Evolutionary conservation across 2,797 vertebrate genomes (phyloP), one percentile per base, ranked within the genome.

Genomic region (Lepus oiostolus): DNA sequence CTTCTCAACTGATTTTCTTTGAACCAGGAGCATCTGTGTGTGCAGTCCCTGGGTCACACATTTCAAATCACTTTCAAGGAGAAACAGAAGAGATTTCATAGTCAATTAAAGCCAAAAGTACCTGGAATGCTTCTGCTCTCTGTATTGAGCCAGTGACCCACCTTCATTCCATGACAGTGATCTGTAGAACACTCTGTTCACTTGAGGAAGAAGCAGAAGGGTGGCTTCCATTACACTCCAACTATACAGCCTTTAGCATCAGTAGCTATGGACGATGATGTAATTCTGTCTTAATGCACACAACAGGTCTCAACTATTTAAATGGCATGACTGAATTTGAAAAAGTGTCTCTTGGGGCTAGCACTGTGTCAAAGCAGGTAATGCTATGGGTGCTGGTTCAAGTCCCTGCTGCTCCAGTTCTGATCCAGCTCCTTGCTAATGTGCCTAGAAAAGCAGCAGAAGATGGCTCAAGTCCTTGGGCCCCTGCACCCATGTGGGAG

Each of bases 1-100:
- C 85, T 91, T 92, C 82, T 96, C 77, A 50, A 32, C 21, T 63
- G 32, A 63, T 50, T 90, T 90, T 79, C 71, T 85, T n/a, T 81
- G 81, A 91, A 89, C 63, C 60, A 24, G n/a, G 19, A 91, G 16
- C 76, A 71, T 82, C 75, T 72, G 85, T 82, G 12, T 28, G 14
- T 16, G 24, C 13, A 72, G 30, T 54, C 85, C 75, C 47, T 72
- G 22, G n/a, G 70, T 74, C 30, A 60, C 0, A 0, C 32, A 79
- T 76, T 76, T 88, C 52, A 85, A 93, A 14, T 30, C 79, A 88
- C 79, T 93, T 93, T 63, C 67, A 79, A 84, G 67, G 58, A 90
- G 54, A 62, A 90, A 54, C 21, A 65, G 30, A 93, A 75, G 79
- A 47, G 54, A 24, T 86, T 82, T 42, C 63, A 62, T 16, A 63